These are phyloP conservation scores for Nymphalis c-album DNA, from an alignment of 2,888 invertebrate genomes.

Conservation along the genomic window DNA sequence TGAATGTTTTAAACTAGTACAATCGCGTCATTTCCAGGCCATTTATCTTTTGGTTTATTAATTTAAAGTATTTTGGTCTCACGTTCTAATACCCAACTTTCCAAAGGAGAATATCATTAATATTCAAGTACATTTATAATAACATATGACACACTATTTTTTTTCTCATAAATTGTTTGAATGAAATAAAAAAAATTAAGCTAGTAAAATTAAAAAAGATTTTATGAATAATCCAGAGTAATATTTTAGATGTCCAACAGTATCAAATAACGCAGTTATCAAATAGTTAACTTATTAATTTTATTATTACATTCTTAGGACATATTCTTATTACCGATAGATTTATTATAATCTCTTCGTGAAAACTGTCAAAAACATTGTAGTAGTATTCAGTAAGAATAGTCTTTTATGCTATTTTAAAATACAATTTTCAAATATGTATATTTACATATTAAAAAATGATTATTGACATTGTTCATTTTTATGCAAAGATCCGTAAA, in stretches of 20 bases:
- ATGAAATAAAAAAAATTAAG: neutral
- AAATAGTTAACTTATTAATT: constrained; percentile 19
- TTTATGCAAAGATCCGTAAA: no score
- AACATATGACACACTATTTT: constrained; percentile 4
- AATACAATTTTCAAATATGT: no score
- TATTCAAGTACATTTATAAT: constrained; percentile 2
- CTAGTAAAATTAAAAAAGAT: neutral
- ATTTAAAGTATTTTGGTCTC: constrained; percentile 12
- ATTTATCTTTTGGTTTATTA: constrained; percentile 8
- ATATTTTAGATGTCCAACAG: neutral
- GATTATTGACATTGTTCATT: no score
- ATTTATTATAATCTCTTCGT: neutral
- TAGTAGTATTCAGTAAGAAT: no score
- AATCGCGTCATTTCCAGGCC: constrained; percentile 7
- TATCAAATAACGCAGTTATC: neutral
- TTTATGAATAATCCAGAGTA: neutral
- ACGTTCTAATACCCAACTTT: constrained; percentile 13
- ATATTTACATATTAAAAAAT: neutral
- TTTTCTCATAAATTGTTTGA: constrained; percentile 3
- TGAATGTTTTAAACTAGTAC: constrained; percentile 8
- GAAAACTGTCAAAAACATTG: no score
- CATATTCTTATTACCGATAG: neutral
- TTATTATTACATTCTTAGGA: neutral
- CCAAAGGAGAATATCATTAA: constrained; percentile 9
- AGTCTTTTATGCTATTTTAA: no score